Evolutionary conservation across 2,888 invertebrate species (phyloP).

Genomic region (Gryllus longicercus): DNA sequence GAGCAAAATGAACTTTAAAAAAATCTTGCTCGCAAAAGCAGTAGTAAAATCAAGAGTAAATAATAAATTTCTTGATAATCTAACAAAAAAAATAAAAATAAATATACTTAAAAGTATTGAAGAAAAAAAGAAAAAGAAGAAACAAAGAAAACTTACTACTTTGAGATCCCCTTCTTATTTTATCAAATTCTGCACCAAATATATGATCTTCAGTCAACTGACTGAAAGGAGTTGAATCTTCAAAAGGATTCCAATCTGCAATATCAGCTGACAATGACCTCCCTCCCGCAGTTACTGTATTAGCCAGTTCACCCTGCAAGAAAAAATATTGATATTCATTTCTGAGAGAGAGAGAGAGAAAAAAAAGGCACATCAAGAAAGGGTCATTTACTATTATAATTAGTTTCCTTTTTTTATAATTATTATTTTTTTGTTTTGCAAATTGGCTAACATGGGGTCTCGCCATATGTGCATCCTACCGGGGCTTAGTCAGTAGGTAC

Average conservation of each 20-base stretch:
- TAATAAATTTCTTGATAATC: neutral
- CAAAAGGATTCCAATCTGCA: slow-evolving; percentile 81
- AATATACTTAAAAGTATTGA: neutral
- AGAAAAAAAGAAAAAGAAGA: slow-evolving; percentile 23
- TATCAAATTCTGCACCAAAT: slow-evolving; percentile 80
- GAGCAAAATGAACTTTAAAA: neutral
- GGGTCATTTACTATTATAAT: neutral
- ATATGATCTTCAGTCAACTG: slow-evolving; percentile 75
- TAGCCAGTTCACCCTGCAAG: slow-evolving; percentile 48
- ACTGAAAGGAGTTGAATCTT: slow-evolving; percentile 66
- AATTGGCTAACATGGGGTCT: no score
- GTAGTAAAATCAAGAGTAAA: neutral
- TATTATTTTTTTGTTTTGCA: neutral
- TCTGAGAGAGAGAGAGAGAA: neutral
- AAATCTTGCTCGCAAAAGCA: neutral
- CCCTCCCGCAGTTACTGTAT: slow-evolving; percentile 44
- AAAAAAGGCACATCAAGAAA: neutral
- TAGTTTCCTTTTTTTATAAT: neutral
- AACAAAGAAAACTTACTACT: slow-evolving; percentile 58
- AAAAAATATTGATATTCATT: neutral
- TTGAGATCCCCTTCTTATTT: slow-evolving; percentile 72
- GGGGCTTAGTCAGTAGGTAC: no score
- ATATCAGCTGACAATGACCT: slow-evolving; percentile 57
- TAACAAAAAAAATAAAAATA: slow-evolving; percentile 21
- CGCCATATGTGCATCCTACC: no score